Percentiles rank a stretch among this genome's conserved stretches.
Conservation (phyloP, 1,140 invertebrate species). For the Bombus turneri region DNA sequence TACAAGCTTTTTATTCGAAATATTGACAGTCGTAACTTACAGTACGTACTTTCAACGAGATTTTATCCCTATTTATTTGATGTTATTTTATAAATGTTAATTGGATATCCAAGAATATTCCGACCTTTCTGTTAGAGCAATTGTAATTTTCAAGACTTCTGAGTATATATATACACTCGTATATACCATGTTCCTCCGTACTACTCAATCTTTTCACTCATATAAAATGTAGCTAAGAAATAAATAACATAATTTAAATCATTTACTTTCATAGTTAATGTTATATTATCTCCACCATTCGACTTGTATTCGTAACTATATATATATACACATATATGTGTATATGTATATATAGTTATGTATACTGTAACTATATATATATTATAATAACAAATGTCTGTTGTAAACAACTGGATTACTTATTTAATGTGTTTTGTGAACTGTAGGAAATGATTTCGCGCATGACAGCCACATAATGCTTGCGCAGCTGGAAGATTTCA, state of each 20-base stretch:
- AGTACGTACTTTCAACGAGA: conserved; percentile 73
- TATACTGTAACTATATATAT: conserved; percentile 62
- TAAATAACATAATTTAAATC: conserved; percentile 79
- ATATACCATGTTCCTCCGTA: conserved; percentile 43
- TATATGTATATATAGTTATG: conserved; percentile 22
- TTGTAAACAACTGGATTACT: conserved; percentile 63
- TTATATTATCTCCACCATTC: conserved; percentile 53
- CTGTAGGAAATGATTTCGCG: conserved; percentile 65
- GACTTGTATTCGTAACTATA: neutral
- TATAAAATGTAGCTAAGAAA: conserved; percentile 75
- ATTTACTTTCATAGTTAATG: conserved; percentile 70
- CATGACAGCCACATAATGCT: conserved; percentile 35
- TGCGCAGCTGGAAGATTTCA: conserved; percentile 65
- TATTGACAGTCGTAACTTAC: conserved; percentile 74
- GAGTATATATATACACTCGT: conserved; percentile 20
- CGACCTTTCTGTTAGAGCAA: conserved; percentile 32
- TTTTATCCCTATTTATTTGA: conserved; percentile 52
- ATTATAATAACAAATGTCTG: conserved; percentile 68
- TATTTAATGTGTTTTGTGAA: conserved; percentile 63
- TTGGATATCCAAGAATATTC: conserved; percentile 31
- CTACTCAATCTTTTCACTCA: conserved; percentile 49
- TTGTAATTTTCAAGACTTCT: conserved; percentile 70
- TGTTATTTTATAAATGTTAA: conserved; percentile 18
- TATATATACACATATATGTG: conserved; percentile 52
- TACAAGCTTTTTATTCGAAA: conserved; percentile 73